Percentiles rank a stretch among this genome's conserved stretches.
phyloP scores from a whole-genome alignment of 2,888 invertebrate species.

The Andrena bucephala region DNA sequence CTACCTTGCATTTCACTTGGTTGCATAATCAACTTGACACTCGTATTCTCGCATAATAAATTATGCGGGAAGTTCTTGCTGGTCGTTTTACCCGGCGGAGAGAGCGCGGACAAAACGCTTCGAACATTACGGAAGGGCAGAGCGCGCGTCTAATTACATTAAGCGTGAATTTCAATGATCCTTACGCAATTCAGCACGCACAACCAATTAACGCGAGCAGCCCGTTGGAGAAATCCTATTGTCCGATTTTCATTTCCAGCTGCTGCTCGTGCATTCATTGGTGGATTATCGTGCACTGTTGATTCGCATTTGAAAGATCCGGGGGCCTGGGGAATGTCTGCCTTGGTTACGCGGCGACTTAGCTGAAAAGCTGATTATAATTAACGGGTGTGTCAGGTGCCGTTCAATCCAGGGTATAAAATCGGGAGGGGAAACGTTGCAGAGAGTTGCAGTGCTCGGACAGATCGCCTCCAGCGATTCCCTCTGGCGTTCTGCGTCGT shows the following conservation, averaged over 20 bases:
- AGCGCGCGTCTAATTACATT: slow-evolving; percentile 16
- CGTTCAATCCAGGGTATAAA: neutral
- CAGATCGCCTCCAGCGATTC: slow-evolving; percentile 23
- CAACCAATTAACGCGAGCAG: slow-evolving; percentile 22
- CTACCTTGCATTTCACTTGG: slow-evolving; percentile 16
- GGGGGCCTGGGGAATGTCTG: neutral
- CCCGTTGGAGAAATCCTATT: neutral
- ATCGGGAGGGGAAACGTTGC: slow-evolving; percentile 24
- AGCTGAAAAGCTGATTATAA: neutral
- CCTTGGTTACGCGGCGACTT: neutral
- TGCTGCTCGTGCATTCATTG: neutral
- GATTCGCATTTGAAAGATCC: slow-evolving; percentile 24
- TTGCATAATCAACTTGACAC: slow-evolving; percentile 47
- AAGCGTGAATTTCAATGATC: slow-evolving; percentile 13
- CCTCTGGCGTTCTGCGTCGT: slow-evolving; percentile 18
- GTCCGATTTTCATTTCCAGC: slow-evolving; percentile 7
- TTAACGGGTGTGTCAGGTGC: slow-evolving; percentile 31
- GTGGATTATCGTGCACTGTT: neutral
- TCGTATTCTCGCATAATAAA: slow-evolving; percentile 40
- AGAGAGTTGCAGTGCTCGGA: slow-evolving; percentile 27
- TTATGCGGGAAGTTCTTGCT: slow-evolving; percentile 18
- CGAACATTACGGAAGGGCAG: slow-evolving; percentile 6
- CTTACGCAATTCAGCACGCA: slow-evolving; percentile 15
- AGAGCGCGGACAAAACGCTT: slow-evolving; percentile 10
- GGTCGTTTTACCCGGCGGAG: slow-evolving; percentile 6